Evolutionary conservation across 2,888 invertebrate species (phyloP).

Genomic region (Thyatira batis): DNA sequence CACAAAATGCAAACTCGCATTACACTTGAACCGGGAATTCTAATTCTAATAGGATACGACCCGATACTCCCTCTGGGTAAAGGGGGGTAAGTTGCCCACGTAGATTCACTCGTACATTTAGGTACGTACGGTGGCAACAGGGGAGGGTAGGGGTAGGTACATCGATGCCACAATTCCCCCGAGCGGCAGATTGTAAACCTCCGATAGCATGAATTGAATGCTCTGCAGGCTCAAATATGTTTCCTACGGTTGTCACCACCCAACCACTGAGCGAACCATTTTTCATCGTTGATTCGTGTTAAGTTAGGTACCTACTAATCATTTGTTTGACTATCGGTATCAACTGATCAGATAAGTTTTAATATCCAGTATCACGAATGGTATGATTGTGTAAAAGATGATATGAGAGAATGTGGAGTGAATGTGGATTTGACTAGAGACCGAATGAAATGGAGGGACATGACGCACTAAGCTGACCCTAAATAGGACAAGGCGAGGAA

Average conservation of each 20-base stretch:
- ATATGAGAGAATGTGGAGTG: no score
- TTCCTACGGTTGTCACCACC: constrained; percentile 50
- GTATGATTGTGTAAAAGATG: no score
- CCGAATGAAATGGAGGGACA: no score
- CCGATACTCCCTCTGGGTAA: constrained; percentile 49
- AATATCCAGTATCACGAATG: no score
- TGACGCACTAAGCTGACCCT: no score
- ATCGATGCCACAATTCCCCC: constrained; percentile 76
- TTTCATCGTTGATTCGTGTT: constrained; percentile 18
- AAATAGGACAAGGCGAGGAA: no score
- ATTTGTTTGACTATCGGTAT: no score
- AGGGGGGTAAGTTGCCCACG: constrained; percentile 64
- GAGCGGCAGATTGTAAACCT: constrained; percentile 78
- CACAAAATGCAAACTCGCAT: constrained; percentile 44
- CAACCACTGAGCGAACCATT: constrained; percentile 26
- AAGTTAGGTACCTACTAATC: constrained; percentile 10
- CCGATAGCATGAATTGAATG: constrained; percentile 79
- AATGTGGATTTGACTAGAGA: no score
- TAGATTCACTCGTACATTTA: constrained; percentile 52
- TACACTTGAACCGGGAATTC: constrained; percentile 65
- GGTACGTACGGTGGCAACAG: constrained; percentile 45
- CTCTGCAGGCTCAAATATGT: constrained; percentile 67
- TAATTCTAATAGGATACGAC: constrained; percentile 66
- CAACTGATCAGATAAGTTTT: no score
- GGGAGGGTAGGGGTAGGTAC: constrained; percentile 54